Base-by-base conservation (phyloP, 2,888 invertebrate genomes). In the Rhagonycha lutea region DNA sequence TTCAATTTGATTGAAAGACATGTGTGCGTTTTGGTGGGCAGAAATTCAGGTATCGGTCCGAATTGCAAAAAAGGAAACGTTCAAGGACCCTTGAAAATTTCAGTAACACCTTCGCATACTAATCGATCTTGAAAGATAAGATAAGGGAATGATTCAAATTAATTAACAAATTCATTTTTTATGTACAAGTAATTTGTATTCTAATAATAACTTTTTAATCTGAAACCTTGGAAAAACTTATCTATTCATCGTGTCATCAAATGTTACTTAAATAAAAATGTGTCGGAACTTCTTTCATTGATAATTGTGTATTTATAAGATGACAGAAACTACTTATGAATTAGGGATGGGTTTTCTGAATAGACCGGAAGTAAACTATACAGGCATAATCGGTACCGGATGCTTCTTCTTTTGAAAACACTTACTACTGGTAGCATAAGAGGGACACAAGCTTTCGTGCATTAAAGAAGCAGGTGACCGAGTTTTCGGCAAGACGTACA, bases 351-450 rank as follows among this genome's bases (percentile, higher is more conserved):
- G 78, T 75, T 47, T 28, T 80, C 78, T 85, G 85, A 86, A 86
- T 84, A 82, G 83, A 83, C 85, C 84, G 86, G 86, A 86, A 85
- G 85, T 82, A 81, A 80, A 80, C 83, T 83, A 84, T 84, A 83
- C 83, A 84, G 83, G 83, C 84, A 80, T 81, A 82, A 77, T 81
- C 82, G 82, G 80, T 82, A 79, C 83, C 80, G 84, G 85, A 85
- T 83, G 83, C 83, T 76, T 62, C 47, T 32, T 73, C 62, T 73
- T 73, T 29, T 73, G 69, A 69, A 68, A 65, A 65, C 26, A 65
- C 26, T 65, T 24, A 65, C 63, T 65, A 65, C 63, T 65, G 26
- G 63, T n/a, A 65, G 23, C 23, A 62, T 62, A 62, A 65, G 63
- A 47, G 47, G 47, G 47, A 3, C 47, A 3, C 47, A 47, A 47